phyloP scores from a whole-genome alignment of 1,140 invertebrate genomes.

The Leucophenga varia region DNA sequence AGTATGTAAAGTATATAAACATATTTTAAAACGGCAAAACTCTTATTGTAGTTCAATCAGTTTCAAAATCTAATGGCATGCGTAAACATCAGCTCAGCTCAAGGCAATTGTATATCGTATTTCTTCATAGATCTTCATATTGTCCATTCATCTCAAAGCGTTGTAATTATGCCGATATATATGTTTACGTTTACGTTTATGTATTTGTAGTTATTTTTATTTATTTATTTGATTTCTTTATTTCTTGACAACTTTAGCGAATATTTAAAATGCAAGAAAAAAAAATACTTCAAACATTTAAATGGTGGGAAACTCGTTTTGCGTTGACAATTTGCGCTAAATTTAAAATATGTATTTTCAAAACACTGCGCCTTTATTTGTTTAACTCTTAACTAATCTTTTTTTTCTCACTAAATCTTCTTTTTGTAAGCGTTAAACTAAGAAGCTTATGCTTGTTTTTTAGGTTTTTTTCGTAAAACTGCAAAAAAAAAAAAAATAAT shows the following conservation, averaged over 20 bases:
- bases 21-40: too few relatives aligned
- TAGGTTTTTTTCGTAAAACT: too few relatives aligned
- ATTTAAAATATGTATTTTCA: not conserved
- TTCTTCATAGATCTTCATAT: too few relatives aligned
- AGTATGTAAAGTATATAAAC: too few relatives aligned
- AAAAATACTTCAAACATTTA: not conserved
- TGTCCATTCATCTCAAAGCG: too few relatives aligned
- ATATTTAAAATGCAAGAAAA: not conserved
- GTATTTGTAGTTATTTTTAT: not conserved
- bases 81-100: conserved; percentile 16
- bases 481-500: too few relatives aligned
- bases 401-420: too few relatives aligned
- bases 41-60: too few relatives aligned
- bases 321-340: conserved; percentile 2
- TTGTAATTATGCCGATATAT: not conserved
- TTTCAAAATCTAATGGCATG: conserved; percentile 40
- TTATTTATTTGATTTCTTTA: not conserved
- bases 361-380: conserved; percentile 29
- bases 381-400: conserved; percentile 8
- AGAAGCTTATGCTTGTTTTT: too few relatives aligned
- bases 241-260: not conserved
- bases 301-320: conserved; percentile 18
- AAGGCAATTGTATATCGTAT: too few relatives aligned
- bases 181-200: not conserved
- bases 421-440: too few relatives aligned